phyloP scores from a whole-genome alignment of 30 jellyfish, hydroid and myxozoan species.

The Haliclystus octoradiatus region DNA sequence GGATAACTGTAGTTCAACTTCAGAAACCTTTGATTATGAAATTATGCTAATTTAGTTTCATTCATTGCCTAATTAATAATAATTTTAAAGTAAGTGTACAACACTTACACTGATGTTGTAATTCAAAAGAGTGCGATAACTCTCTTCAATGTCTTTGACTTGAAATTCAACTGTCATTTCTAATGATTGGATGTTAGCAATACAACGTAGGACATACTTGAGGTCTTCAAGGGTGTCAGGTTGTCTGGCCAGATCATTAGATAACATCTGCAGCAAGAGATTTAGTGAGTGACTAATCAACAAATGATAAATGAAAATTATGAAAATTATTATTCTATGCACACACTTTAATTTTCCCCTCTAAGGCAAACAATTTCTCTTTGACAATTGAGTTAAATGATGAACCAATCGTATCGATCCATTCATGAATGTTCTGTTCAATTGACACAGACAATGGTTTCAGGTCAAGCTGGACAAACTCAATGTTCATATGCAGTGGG shows the following conservation, averaged over 20 bases:
- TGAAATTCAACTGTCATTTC: conserved; percentile 69
- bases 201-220: conserved; percentile 78
- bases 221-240: conserved; percentile 91
- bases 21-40: conserved; percentile 59
- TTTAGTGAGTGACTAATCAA: not conserved
- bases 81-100: too few species aligned
- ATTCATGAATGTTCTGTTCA: conserved; percentile 51
- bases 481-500: conserved; percentile 55
- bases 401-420: conserved; percentile 79
- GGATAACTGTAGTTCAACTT: conserved; percentile 47
- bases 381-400: conserved; percentile 64
- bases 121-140: conserved; percentile 77
- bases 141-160: conserved; percentile 66
- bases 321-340: not conserved
- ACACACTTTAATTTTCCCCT: conserved; percentile 69
- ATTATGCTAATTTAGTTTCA: too few species aligned
- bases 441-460: conserved; percentile 84
- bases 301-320: not conserved
- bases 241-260: conserved; percentile 62
- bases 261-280: conserved; percentile 15
- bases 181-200: conserved; percentile 59
- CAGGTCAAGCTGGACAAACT: conserved; percentile 67
- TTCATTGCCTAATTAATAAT: too few species aligned
- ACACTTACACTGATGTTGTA: conserved; percentile 64
- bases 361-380: conserved; percentile 35